Base-by-base conservation (phyloP, 2,888 invertebrate genomes). In the Dioctria rufipes region DNA sequence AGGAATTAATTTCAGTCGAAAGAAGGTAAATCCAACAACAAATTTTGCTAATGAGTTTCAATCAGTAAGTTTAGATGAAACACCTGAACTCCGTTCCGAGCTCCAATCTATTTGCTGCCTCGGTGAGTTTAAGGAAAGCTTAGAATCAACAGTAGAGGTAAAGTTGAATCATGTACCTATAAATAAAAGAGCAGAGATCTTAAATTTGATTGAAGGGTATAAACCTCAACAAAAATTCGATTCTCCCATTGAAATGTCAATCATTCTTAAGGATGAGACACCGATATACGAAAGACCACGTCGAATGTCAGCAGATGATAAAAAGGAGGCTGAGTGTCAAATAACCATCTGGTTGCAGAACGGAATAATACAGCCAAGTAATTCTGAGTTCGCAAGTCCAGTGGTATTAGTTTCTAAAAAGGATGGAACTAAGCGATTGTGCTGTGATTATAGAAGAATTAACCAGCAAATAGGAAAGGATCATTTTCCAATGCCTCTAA, bases 231-330 rank as follows among this genome's bases (percentile, higher is more conserved):
- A 13, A 37, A 25, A 5, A 5, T 6, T 5, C 5, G 61, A 61
- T 6, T 8, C 25, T 9, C 61, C 61, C 2, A 39, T 78, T 5
- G 51, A 65, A 9, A 86, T 85, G 82, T 84, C 82, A 37, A 85
- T 86, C 8, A 71, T 87, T 43, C 39, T 87, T 6, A 84, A 81
- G 58, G 85, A 86, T 58, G 85, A 87, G 0, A 80, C 80, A 5
- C n/a, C n/a, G n/a, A n/a, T n/a, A n/a, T n/a, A n/a, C n/a, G n/a
- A n/a, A n/a, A n/a, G n/a, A n/a, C n/a, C n/a, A 0, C 78, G 86
- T 51, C 73, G 86, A 51, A 80, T 86, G 43, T 80, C 85, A 0
- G 4, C 8, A 2, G 25, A 8, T 11, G 11, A 61, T 13, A 43
- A 46, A 61, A 81, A 39, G 81, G 25, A 80, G 6, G 13, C 40